phyloP scores from a whole-genome alignment of 2,888 invertebrate genomes.

The Papilio elwesi region DNA sequence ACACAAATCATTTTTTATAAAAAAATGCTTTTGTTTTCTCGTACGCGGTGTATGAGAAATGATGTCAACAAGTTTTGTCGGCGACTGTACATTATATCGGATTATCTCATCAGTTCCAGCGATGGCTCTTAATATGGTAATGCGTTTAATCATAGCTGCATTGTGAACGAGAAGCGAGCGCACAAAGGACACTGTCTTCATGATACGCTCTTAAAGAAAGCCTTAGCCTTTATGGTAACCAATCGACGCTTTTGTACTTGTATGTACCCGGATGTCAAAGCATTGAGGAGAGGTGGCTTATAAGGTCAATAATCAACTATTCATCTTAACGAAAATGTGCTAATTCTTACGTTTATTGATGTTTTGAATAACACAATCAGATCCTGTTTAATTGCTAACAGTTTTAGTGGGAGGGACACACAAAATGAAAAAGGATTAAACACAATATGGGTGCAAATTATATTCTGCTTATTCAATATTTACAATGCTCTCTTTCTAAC shows the following conservation, averaged over 20 bases:
- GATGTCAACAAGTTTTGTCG: slow-evolving; percentile 13
- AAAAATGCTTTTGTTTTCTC: slow-evolving; percentile 8
- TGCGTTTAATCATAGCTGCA: slow-evolving; percentile 39
- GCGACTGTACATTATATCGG: slow-evolving; percentile 12
- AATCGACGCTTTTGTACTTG: slow-evolving; percentile 18
- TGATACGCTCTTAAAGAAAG: slow-evolving; percentile 5
- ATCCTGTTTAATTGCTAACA: too few species aligned
- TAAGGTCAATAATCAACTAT: background rate
- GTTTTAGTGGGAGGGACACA: too few species aligned
- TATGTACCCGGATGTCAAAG: background rate
- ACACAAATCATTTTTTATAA: background rate
- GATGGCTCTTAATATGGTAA: slow-evolving; percentile 38
- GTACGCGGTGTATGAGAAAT: background rate
- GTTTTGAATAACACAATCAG: background rate
- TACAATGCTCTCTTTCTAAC: too few species aligned
- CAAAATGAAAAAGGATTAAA: too few species aligned
- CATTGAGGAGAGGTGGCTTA: background rate
- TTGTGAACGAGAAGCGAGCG: slow-evolving; percentile 25
- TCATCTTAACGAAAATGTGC: background rate
- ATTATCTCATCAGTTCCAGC: slow-evolving; percentile 19
- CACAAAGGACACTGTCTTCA: slow-evolving; percentile 31
- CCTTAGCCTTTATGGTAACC: slow-evolving; percentile 4
- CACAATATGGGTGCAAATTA: too few species aligned
- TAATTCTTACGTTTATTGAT: background rate
- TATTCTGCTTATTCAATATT: too few species aligned